These are phyloP conservation scores for Tetragonula carbonaria DNA, from an alignment of 2,888 invertebrate genomes.

Conservation along the genomic window DNA sequence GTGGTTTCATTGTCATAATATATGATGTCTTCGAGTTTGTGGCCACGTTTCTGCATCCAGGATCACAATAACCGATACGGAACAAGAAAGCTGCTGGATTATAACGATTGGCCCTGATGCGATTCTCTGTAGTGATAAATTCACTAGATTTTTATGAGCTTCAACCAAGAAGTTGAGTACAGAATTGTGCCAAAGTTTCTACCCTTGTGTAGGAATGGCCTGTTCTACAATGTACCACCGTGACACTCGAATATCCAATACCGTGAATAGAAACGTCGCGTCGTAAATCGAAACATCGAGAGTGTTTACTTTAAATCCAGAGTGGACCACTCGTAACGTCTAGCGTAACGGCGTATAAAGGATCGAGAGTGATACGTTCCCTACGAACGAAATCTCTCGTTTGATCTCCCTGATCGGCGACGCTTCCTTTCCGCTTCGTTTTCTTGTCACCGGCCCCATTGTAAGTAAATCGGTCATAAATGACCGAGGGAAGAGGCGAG, in stretches of 20 bases:
- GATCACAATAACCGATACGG: too few species aligned
- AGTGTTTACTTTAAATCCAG: conserved; percentile 47
- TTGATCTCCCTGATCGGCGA: conserved; percentile 55
- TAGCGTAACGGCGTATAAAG: conserved; percentile 48
- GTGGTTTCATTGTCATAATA: too few species aligned
- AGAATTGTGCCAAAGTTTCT: too few species aligned
- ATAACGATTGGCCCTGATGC: too few species aligned
- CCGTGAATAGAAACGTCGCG: conserved; percentile 13
- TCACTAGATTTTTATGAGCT: too few species aligned
- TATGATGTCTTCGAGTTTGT: too few species aligned
- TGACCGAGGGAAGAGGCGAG: conserved; percentile 63
- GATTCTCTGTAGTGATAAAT: too few species aligned
- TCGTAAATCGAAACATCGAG: conserved; percentile 44
- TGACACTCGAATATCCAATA: background rate
- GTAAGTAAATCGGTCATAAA: conserved; percentile 82
- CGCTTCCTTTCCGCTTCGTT: conserved; percentile 49
- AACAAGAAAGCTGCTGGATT: too few species aligned
- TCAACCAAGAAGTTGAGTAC: too few species aligned
- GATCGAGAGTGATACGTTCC: conserved; percentile 54
- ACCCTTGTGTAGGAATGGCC: conserved; percentile 9
- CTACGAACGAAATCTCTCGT: conserved; percentile 43
- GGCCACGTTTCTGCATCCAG: too few species aligned
- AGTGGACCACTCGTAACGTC: conserved; percentile 1
- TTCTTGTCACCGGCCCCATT: conserved; percentile 74
- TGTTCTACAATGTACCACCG: conserved; percentile 15